Base-by-base conservation (phyloP, 1,140 invertebrate genomes). In the Pristionchus pacificus region DNA sequence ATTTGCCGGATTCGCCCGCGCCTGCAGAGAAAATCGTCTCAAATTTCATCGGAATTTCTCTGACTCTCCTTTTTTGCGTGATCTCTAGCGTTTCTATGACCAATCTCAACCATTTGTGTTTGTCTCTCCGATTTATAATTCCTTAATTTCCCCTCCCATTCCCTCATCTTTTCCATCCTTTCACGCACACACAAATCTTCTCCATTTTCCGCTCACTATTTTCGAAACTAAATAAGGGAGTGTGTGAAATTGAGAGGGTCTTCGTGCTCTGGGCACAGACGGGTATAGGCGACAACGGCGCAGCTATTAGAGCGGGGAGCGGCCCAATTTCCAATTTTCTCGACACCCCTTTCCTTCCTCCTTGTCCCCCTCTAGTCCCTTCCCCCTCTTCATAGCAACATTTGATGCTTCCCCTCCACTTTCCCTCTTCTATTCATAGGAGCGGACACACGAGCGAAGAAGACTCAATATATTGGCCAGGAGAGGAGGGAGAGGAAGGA, bases 1-100 rank as follows among this genome's bases (percentile, higher is more conserved):
- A 85, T 74, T 87, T 87, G 0, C 86, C 86, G 24, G 84, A 84
- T 75, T 87, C 86, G 15, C 86, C 86, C 58, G 80, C 81, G 63
- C 81, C 80, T 81, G 31, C n/a, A n/a, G n/a, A n/a, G 65, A 77
- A 73, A 15, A 24, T 1, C 19, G 28, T 30, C 1, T 31, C 38
- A 62, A 24, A 6, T 25, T 64, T 19, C 25, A 29, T 28, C 60
- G 49, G 33, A 15, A 68, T n/a, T 3, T 31, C 58, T 55, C 2
- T 27, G 2, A 15, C 14, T 28, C 63, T 70, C 38, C 59, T 31
- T 55, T 63, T 60, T 62, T 70, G 55, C 57, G 31, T 28, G 29
- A 3, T 57, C 15, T 60, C 19, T 27, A 27, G 25, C 29, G 3
- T 6, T 49, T 33, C 28, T 67, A 28, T n/a, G 24, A 27, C 32